A percentile compares a stretch with the other conserved stretches of the same genome.
Evolutionary conservation across 2,113 vertebrate species (phyloP).

Genomic region (Ctenodactylus gundi): DNA sequence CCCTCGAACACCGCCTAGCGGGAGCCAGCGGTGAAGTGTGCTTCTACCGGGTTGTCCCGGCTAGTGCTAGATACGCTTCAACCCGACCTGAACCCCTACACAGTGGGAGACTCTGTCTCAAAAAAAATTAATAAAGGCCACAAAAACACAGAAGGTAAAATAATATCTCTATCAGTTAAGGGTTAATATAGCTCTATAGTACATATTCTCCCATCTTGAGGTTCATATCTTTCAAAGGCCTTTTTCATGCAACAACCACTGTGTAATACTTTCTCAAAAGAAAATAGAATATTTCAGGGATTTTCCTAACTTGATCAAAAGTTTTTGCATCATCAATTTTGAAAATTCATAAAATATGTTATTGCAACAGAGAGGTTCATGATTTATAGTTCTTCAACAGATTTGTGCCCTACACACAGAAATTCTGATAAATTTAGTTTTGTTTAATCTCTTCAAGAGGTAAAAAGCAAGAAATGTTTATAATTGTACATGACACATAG

Average conservation of each 20-base stretch:
- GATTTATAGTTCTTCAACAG: neutral
- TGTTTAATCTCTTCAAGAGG: conserved; percentile 1
- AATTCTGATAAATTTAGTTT: conserved; percentile 21
- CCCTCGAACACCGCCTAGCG: too few relatives aligned
- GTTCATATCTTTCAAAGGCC: neutral
- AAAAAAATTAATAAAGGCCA: neutral
- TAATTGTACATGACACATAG: neutral
- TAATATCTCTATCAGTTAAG: neutral
- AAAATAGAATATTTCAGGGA: neutral
- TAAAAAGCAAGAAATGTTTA: neutral
- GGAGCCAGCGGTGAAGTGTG: too few relatives aligned
- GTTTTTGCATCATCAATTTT: conserved; percentile 24
- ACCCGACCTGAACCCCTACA: too few relatives aligned
- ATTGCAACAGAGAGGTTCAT: neutral
- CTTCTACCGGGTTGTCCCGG: too few relatives aligned
- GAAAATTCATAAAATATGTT: conserved; percentile 51
- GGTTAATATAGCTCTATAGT: neutral
- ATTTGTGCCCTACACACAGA: neutral
- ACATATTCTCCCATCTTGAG: neutral
- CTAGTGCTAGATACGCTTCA: too few relatives aligned
- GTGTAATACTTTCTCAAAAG: conserved; percentile 13
- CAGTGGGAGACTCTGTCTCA: too few relatives aligned
- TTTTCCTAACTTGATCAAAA: conserved; percentile 43
- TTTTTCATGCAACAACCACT: neutral
- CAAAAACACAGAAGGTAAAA: neutral